These are phyloP conservation scores for Centropus unirufus DNA, from an alignment of 2,113 vertebrate genomes.

Conservation along the genomic window DNA sequence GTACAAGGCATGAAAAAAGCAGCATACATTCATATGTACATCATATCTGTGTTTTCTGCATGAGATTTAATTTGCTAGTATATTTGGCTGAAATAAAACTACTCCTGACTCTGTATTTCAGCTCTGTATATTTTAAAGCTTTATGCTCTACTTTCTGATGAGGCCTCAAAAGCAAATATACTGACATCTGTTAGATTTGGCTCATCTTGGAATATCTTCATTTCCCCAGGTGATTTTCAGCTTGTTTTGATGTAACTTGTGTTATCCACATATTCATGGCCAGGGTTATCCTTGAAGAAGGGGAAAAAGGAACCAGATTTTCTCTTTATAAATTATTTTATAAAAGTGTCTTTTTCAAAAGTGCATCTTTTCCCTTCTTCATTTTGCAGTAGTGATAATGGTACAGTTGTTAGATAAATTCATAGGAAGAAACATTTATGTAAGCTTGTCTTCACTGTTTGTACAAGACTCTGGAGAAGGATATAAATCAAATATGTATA, in stretches of 20 bases:
- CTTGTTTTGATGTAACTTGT: background rate
- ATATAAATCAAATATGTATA: background rate
- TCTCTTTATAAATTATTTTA: background rate
- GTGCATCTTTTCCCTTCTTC: accelerated
- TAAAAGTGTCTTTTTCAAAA: background rate
- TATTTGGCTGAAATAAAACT: background rate
- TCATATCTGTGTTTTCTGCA: background rate
- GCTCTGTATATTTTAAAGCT: background rate
- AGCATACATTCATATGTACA: background rate
- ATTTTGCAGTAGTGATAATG: background rate
- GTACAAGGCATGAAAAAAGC: background rate
- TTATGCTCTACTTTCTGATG: background rate
- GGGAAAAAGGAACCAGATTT: background rate
- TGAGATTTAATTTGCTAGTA: background rate
- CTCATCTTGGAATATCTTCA: background rate
- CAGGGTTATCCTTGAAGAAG: background rate
- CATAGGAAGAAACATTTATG: background rate
- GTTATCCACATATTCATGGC: background rate
- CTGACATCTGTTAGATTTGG: background rate
- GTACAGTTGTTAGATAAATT: background rate
- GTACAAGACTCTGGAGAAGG: background rate
- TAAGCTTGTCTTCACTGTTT: background rate
- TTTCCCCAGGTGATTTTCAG: background rate
- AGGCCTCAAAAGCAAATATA: background rate
- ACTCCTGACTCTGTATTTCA: background rate